Evolutionary conservation across 2,113 vertebrate species (phyloP).

Genomic region (Aix galericulata): DNA sequence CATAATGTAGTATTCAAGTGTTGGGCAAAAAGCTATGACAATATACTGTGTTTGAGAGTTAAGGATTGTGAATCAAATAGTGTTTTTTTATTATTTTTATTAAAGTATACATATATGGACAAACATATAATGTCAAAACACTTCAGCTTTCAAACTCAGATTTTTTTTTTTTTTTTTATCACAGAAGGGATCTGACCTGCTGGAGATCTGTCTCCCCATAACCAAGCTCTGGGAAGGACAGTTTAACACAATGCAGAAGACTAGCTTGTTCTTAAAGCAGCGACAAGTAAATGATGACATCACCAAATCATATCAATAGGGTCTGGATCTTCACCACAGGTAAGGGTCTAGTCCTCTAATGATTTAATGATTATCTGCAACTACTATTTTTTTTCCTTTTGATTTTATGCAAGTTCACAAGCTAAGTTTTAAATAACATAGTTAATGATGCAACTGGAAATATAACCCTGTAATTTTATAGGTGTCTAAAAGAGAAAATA

Average conservation of each 20-base stretch:
- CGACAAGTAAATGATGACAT: not conserved
- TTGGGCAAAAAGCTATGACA: not conserved
- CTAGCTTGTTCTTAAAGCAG: not conserved
- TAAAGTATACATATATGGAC: not conserved
- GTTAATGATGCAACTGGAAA: not conserved
- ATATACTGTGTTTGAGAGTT: not conserved
- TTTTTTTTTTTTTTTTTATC: not conserved
- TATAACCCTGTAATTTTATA: not conserved
- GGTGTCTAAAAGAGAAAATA: not conserved
- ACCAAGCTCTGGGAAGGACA: too few relatives aligned
- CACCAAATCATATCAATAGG: not conserved
- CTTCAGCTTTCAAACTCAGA: not conserved
- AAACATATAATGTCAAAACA: not conserved
- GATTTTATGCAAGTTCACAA: not conserved
- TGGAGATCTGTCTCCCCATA: not conserved
- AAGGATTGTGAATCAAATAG: not conserved
- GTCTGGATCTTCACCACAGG: not conserved
- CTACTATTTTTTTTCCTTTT: not conserved
- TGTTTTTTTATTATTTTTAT: too few relatives aligned
- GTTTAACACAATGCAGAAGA: not conserved
- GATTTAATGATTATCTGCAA: not conserved
- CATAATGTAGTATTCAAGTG: not conserved
- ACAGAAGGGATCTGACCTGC: not conserved
- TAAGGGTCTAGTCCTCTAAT: not conserved
- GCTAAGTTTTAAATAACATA: not conserved